Base-by-base conservation (phyloP, 2,888 invertebrate genomes). In the Empis livida region DNA sequence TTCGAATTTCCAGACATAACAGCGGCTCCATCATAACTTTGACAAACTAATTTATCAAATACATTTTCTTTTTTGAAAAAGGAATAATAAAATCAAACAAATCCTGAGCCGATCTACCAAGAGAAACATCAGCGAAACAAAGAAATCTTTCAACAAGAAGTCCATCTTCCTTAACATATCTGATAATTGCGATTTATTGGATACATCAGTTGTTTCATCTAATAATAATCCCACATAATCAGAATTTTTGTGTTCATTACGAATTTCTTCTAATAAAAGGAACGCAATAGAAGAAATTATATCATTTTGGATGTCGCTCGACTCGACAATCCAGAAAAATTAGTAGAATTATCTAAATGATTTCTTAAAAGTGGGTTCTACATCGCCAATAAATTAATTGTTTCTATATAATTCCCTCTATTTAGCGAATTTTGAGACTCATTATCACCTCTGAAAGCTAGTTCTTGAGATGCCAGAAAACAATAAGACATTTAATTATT, bases 251-350 rank as follows among this genome's bases (percentile, higher is more conserved):
- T 56, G 35, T 51, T 58, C 55, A 9, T 35, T 20, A 43, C 53
- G 52, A 42, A 57, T 57, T 49, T 53, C 42, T 10, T 51, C 47
- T 16, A 49, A 35, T 9, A 57, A 16, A 40, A 56, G 45, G 11
- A 44, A 44, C 8, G 44, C 35, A 31, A 59, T 51, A 15, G 43
- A 42, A 14, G 23, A 11, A 44, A 57, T 56, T 42, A 60, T 49
- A 49, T 58, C 56, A 50, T 59, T 59, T 51, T 60, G 55, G 39
- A 58, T 59, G 41, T 45, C 43, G 46, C 51, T 55, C 20, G 57
- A 47, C 51, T 55, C 20, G 57, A 59, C 32, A 52, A 52, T 3
- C 53, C 56, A 20, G 45, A 46, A 55, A 59, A 60, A 13, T 55
- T 55, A 11, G 48, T 55, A 10, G 53, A 40, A 32, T 42, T 49